Base-by-base conservation (phyloP, 1,140 invertebrate genomes). In the Habropoda laboriosa region DNA sequence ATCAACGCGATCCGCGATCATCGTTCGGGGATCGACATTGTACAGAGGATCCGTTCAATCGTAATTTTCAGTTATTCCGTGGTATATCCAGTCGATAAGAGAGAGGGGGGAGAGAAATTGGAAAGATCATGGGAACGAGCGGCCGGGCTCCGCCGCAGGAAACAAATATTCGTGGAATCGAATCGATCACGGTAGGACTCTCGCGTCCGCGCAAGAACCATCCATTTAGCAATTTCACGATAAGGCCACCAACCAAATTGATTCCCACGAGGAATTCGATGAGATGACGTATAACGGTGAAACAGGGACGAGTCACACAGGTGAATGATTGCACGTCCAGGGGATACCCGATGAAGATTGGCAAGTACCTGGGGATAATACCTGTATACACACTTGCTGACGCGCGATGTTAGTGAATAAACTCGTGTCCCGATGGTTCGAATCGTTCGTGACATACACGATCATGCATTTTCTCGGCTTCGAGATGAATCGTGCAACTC, bases 241-340 rank as follows among this genome's bases (percentile, higher is more conserved):
- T 30, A 45, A 79, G 57, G n/a, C 77, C n/a, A n/a, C n/a, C n/a
- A n/a, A 73, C n/a, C 45, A 72, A 71, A 80, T 76, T 83, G 71
- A 80, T 85, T 73, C 61, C 78, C 47, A 51, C 45, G 60, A 72
- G 83, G 72, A 76, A 57, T 75, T 60, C 63, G 73, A 76, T 80
- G 51, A 66, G 49, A 71, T 80, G 76, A 66, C 64, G 67, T 45
- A n/a, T 45, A 73, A 58, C 71, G 60, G 16, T 24, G 64, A 21
- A 51, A 64, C 13, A n/a, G n/a, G 32, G 53, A 75, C 68, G 49
- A 82, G 64, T 75, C 53, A 66, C 35, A 27, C 47, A 38, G 70
- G 68, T 73, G 81, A 75, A 77, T 85, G 83, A 85, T 85, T 47
- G 64, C 58, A 64, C 45, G 66, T 57, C 27, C 70, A 74, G 68